Evolutionary conservation across 1,140 invertebrate species (phyloP).

Genomic region (Sarcophaga bullata): DNA sequence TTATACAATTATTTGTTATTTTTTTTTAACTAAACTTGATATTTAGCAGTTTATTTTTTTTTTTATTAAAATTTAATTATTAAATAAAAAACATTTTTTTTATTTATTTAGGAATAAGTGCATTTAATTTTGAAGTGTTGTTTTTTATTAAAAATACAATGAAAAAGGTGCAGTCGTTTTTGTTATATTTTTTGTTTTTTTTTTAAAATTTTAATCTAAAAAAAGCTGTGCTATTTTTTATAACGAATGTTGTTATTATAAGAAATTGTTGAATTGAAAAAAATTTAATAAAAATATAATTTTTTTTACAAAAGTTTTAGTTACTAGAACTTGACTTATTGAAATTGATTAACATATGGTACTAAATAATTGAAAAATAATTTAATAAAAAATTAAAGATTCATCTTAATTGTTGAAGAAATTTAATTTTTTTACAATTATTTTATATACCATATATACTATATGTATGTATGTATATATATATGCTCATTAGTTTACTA

Average conservation of each 20-base stretch:
- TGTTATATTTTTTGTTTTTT: conserved; percentile 26
- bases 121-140: background rate
- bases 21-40: conserved; percentile 24
- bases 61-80: conserved; percentile 34
- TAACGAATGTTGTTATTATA: background rate
- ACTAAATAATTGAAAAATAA: no score
- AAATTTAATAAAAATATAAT: no score
- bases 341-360: no score
- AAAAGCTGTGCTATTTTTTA: conserved; percentile 9
- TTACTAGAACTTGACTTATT: no score
- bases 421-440: conserved; percentile 42
- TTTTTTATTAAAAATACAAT: background rate
- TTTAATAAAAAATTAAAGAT: no score
- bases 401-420: no score
- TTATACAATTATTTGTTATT: conserved; percentile 14
- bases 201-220: conserved; percentile 7
- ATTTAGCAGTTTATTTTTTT: conserved; percentile 40
- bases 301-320: no score
- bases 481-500: conserved; percentile 15
- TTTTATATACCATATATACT: conserved; percentile 25
- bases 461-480: conserved; percentile 1
- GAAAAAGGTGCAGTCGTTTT: conserved; percentile 35
- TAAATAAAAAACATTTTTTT: conserved; percentile 14
- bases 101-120: conserved; percentile 23
- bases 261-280: no score